phyloP scores from a whole-genome alignment of 30 jellyfish, hydroid and myxozoan genomes.

The Rhopilema esculentum region DNA sequence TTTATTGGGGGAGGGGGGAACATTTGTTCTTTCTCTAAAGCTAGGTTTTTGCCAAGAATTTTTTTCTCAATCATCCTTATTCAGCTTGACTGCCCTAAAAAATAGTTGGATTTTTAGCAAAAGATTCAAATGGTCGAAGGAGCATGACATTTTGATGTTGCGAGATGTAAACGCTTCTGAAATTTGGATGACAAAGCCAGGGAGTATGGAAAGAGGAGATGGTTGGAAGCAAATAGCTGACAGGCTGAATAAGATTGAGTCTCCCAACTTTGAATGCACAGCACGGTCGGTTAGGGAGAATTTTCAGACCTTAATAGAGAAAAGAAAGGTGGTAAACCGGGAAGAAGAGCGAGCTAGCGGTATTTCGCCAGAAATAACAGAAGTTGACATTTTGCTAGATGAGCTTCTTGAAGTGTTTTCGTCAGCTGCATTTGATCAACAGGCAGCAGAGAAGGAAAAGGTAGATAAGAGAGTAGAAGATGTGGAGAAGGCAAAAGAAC shows the following conservation, averaged over 20 bases:
- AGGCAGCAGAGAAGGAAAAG: background rate
- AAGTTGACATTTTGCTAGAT: too few relatives aligned
- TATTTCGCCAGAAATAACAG: conserved; percentile 32
- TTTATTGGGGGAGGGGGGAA: too few relatives aligned
- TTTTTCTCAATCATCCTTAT: too few relatives aligned
- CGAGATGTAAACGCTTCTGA: conserved; percentile 14
- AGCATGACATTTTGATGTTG: conserved; percentile 15
- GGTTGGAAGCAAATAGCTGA: conserved; percentile 56
- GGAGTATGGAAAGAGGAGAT: conserved; percentile 40
- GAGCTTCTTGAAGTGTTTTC: conserved; percentile 9
- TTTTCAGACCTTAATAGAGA: background rate
- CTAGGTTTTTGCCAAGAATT: too few relatives aligned
- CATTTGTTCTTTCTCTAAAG: too few relatives aligned
- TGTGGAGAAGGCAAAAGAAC: background rate
- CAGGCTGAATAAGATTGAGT: background rate
- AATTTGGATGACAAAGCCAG: background rate
- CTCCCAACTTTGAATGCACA: conserved; percentile 31
- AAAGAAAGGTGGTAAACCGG: conserved; percentile 10
- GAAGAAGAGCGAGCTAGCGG: conserved; percentile 70
- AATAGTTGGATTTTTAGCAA: too few relatives aligned
- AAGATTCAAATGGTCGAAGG: conserved; percentile 23
- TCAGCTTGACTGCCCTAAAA: too few relatives aligned
- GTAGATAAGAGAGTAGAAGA: background rate
- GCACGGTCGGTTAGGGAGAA: conserved; percentile 52
- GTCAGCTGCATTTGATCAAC: background rate